Percentiles rank a stretch among this genome's conserved stretches.
Conservation (phyloP, 2,113 vertebrate genomes). For the Lutjanus erythropterus region DNA sequence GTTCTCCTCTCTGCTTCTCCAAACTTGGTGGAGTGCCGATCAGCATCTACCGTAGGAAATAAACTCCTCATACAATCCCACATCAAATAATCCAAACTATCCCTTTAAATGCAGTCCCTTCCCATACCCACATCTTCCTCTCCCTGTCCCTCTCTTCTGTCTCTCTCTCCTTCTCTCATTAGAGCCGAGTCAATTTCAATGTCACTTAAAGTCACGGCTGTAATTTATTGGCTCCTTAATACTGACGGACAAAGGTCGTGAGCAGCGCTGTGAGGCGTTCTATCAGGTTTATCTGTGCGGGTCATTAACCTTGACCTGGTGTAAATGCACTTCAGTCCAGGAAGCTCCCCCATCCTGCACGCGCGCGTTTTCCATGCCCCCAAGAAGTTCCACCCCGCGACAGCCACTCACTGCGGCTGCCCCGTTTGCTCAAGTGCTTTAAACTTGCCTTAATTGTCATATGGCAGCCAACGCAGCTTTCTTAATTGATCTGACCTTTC, state of each 20-base stretch:
- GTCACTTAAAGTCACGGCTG: slow-evolving; percentile 84
- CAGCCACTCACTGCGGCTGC: slow-evolving; percentile 70
- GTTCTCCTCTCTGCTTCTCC: too few species aligned
- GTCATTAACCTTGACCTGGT: slow-evolving; percentile 87
- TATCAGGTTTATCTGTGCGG: slow-evolving; percentile 83
- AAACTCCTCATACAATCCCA: too few species aligned
- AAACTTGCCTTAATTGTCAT: slow-evolving; percentile 97
- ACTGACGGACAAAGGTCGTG: slow-evolving; percentile 83
- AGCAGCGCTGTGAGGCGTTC: slow-evolving; percentile 80
- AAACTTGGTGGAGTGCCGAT: too few species aligned
- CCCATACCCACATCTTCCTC: background rate
- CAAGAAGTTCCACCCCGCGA: slow-evolving; percentile 80
- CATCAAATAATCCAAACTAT: too few species aligned
- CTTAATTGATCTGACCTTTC: slow-evolving; percentile 99
- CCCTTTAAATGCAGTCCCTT: background rate
- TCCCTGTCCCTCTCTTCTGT: background rate
- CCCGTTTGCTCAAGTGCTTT: slow-evolving; percentile 88
- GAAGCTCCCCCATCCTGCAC: slow-evolving; percentile 62
- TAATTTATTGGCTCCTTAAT: slow-evolving; percentile 87
- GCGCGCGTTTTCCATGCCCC: slow-evolving; percentile 74
- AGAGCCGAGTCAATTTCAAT: slow-evolving; percentile 81
- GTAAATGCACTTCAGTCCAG: slow-evolving; percentile 79
- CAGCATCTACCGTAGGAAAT: too few species aligned
- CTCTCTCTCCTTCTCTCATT: slow-evolving; percentile 69
- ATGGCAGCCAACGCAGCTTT: slow-evolving; percentile 96